Base-by-base conservation (phyloP, 1,140 invertebrate species). In the Drosophila ohnishii region DNA sequence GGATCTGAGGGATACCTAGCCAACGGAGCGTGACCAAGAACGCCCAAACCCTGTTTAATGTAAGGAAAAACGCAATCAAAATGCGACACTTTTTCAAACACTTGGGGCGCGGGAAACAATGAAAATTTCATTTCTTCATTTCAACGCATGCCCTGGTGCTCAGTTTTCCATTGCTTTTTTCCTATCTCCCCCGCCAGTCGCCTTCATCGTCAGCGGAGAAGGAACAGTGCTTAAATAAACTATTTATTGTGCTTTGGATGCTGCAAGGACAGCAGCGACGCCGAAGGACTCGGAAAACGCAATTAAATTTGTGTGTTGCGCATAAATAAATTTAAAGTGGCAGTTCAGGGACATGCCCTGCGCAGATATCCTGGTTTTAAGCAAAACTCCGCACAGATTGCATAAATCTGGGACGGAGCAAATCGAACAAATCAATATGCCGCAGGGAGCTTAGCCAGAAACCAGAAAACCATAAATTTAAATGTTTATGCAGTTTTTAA, bases 51-150 rank as follows among this genome's bases (percentile, higher is more conserved):
- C 71, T 58, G 83, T 73, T 86, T 83, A 87, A 87, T 77, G 76
- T 79, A 73, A 76, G 83, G 71, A 79, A 79, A 84, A 88, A 88
- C 84, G 77, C 78, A 83, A 88, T 88, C 84, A 88, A 88, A 87
- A 84, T 88, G 70, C 84, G 84, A 88, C 84, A 84, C 80, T 87
- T 87, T 88, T 88, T 82, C 82, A 87, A 87, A 80, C 84, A 88
- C 84, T 88, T 78, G 77, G 80, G 73, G 78, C 63, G 56, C 70
- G 64, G 55, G 71, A 80, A 75, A 84, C 80, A 87, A 87, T 88
- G 84, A 87, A 87, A 87, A 66, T 87, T 87, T 87, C 65, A 87
- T 87, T 87, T 83, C 76, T 87, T 80, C 84, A 87, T 87, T 88
- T 83, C 64, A 62, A 82, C 83, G 79, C 83, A 70, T 75, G 56